Evolutionary conservation across 2,113 vertebrate genomes (phyloP).

Genomic region (Podarcis raffonei): DNA sequence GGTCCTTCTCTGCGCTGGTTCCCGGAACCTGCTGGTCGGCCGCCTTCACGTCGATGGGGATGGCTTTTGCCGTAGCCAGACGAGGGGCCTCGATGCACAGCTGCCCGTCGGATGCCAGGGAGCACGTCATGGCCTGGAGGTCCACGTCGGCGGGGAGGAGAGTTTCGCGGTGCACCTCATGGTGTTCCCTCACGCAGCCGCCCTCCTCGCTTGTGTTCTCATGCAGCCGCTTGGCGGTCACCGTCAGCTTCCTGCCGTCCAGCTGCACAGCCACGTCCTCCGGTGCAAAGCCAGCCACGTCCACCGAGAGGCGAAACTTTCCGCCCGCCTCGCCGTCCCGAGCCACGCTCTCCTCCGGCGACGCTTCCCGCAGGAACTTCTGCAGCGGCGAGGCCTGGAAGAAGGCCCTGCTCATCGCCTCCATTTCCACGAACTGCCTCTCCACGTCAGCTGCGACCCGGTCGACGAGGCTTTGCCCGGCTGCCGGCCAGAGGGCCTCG

Average conservation of each 20-base stretch:
- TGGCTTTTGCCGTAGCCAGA: background rate
- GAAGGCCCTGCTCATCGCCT: background rate
- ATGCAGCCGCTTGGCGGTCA: background rate
- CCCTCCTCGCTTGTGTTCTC: background rate
- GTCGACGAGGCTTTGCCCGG: background rate
- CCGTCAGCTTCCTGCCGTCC: background rate
- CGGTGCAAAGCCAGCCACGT: background rate
- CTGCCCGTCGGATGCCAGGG: background rate
- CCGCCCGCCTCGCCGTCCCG: background rate
- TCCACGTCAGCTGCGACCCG: background rate
- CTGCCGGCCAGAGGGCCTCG: background rate
- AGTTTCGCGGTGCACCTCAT: background rate
- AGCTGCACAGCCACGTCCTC: slow-evolving; percentile 20
- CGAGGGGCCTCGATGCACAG: slow-evolving; percentile 2
- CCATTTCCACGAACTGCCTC: slow-evolving; percentile 1
- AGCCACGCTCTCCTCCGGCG: too few species aligned
- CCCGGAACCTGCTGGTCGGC: background rate
- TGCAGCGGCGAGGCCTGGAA: background rate
- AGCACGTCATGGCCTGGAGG: background rate
- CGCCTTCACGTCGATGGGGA: slow-evolving; percentile 6
- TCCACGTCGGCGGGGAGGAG: background rate
- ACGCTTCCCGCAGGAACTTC: background rate
- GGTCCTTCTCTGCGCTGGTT: background rate
- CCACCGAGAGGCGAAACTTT: background rate
- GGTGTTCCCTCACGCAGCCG: background rate